Evolutionary conservation across 2,797 vertebrate genomes (phyloP).

Genomic region (Discoglossus pictus): DNA sequence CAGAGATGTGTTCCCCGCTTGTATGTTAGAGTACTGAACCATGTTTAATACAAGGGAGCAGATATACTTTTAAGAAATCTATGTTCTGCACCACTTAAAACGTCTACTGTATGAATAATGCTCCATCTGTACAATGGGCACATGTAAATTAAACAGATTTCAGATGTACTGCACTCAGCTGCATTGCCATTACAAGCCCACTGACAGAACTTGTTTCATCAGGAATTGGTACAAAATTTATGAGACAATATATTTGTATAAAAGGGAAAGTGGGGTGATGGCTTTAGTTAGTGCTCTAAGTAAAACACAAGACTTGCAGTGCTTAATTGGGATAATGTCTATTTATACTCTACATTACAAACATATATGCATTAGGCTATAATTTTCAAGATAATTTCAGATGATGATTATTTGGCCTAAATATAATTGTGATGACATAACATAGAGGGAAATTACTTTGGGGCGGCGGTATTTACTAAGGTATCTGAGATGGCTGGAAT

Average conservation of each 20-base stretch:
- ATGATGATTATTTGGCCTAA: too few species aligned
- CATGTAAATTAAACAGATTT: conserved; percentile 66
- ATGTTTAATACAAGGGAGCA: conserved; percentile 61
- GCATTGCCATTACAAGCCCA: conserved; percentile 56
- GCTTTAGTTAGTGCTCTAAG: too few species aligned
- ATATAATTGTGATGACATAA: too few species aligned
- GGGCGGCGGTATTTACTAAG: too few species aligned
- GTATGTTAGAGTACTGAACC: conserved; percentile 60
- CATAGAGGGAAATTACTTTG: too few species aligned
- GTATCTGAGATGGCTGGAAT: too few species aligned
- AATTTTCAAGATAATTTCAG: too few species aligned
- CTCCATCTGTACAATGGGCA: conserved; percentile 59
- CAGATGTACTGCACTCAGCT: conserved; percentile 57
- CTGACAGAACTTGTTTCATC: conserved; percentile 60
- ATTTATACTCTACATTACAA: too few species aligned
- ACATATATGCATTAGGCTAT: too few species aligned
- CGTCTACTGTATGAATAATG: conserved; percentile 66
- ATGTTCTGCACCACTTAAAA: conserved; percentile 57
- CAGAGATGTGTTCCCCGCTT: conserved; percentile 57
- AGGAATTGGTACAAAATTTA: conserved; percentile 65
- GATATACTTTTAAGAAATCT: conserved; percentile 60
- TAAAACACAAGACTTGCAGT: too few species aligned
- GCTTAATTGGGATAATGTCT: too few species aligned
- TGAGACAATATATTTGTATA: conserved; percentile 62
- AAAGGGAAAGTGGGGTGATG: conserved; percentile 56